Base-by-base conservation (phyloP, 2,888 invertebrate species). In the Acanthopleura granulata region DNA sequence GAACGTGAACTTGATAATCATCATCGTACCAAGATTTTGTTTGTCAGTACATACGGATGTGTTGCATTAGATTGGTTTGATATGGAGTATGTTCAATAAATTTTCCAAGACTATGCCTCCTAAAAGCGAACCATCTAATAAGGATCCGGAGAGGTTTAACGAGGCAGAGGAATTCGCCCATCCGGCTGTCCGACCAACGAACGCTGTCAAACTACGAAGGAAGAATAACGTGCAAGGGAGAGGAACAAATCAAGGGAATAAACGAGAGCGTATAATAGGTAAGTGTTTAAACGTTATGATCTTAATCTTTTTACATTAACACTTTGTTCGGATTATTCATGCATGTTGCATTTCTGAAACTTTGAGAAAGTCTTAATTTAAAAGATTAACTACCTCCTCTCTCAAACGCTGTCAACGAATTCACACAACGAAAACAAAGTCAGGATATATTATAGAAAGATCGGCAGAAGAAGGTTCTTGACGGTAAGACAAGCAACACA, bases 111-210 rank as follows among this genome's bases (percentile, higher is more conserved):
- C 66, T 3, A 66, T 66, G 66, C 66, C 66, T 16, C 66, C 66
- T 22, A 66, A 66, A 66, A 66, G 66, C 29, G 66, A 66, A 66
- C 66, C 66, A 16, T 66, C 66, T 16, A 66, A 66, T 25, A 66
- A 27, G 66, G 66, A 66, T 27, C 66, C 66, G 25, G 29, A 22
- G 25, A 66, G 66, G 25, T 66, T 66, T 27, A 27, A 66, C 16
- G 29, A 22, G 25, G 29, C 22, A 1, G 66, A 66, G 25, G 66
- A 66, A 27, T 66, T 66, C 29, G 66, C 66, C 16, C 22, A 66
- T 3, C 66, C 29, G 22, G 66, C 66, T 25, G 66, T 66, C 29
- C 22, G 29, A 66, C 66, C 66, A 25, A 66, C 66, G 16, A 66
- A 66, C 66, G 25, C 22, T 16, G 14, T 66, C 22, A 66, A 66